Evolutionary conservation across 1,140 invertebrate genomes (phyloP), one percentile per base, ranked within the genome.

Genomic region (Drosophila virilis): DNA sequence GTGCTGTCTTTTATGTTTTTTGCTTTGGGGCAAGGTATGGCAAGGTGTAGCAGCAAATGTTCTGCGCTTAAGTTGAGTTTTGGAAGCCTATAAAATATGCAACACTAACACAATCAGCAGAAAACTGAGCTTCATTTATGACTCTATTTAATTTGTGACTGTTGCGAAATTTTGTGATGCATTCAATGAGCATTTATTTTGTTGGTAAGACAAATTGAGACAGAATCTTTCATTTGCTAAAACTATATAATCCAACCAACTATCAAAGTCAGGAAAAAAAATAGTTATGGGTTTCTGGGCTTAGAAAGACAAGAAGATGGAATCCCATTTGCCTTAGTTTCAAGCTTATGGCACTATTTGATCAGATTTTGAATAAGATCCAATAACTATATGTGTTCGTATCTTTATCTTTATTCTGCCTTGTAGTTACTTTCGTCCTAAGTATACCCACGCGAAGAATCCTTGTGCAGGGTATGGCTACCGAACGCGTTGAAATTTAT

Each of bases 401-500:
- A 28, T 28, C 4, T 28, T 5, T 28, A 28, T 5, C 22, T 8
- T 13, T 43, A 43, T 1, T 37, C 3, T 55, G n/a, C 9, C 15
- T 8, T 38, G 28, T 42, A 38, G 9, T 9, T 6, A 6, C 37
- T 22, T 5, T 7, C 15, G 1, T 6, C 10, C 8, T 28, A 2
- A 28, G 8, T 7, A 54, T 37, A 22, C 40, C 38, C 13, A 10
- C 8, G 13, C 9, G 12, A 0, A 8, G 8, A 0, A 8, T 0
- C 1, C 12, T 1, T 13, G 17, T 40, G 15, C 33, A 65, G 51
- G 17, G 28, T 68, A 33, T 57, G 15, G n/a, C 60, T 64, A 38
- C 38, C 46, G 62, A 38, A 38, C 45, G 52, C 43, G 37, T 15
- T 57, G 60, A 65, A 75, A 78, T 76, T 67, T 68, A 52, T 76